A percentile compares a stretch with the other conserved stretches of the same genome.
Evolutionary conservation across 2,113 vertebrate genomes (phyloP).

Genomic region (Ptyas mucosa): DNA sequence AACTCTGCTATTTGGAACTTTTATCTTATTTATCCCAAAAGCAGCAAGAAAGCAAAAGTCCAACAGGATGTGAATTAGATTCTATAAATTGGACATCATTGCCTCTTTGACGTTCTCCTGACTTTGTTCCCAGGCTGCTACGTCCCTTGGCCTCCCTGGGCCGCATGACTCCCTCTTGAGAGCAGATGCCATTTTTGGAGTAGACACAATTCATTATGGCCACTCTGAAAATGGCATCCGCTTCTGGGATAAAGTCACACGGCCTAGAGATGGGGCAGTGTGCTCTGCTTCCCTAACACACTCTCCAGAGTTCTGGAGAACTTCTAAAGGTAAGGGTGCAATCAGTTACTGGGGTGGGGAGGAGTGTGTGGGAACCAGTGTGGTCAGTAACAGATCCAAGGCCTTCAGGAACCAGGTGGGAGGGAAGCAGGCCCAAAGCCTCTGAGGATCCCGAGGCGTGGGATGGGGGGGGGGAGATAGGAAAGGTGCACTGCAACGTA

Average conservation of each 20-base stretch:
- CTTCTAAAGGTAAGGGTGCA: background rate
- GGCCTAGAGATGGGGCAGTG: background rate
- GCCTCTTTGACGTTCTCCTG: background rate
- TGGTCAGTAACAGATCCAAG: background rate
- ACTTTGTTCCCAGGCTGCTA: background rate
- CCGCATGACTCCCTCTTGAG: background rate
- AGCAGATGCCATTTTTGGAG: background rate
- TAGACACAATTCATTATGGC: background rate
- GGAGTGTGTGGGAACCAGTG: background rate
- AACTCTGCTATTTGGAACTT: background rate
- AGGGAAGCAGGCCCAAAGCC: background rate
- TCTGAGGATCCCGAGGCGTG: background rate
- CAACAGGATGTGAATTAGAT: background rate
- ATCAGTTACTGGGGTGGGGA: background rate
- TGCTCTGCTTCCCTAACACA: background rate
- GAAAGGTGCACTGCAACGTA: background rate
- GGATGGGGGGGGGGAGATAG: background rate
- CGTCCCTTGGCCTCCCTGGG: background rate
- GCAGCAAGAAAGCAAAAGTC: background rate
- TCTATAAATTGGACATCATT: background rate
- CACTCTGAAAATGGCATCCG: background rate
- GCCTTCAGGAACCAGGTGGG: background rate
- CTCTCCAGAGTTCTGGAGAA: background rate
- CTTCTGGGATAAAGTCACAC: background rate
- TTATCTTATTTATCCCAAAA: background rate